phyloP scores from a whole-genome alignment of 1,140 invertebrate genomes.

The Bilobella aurantiaca region DNA sequence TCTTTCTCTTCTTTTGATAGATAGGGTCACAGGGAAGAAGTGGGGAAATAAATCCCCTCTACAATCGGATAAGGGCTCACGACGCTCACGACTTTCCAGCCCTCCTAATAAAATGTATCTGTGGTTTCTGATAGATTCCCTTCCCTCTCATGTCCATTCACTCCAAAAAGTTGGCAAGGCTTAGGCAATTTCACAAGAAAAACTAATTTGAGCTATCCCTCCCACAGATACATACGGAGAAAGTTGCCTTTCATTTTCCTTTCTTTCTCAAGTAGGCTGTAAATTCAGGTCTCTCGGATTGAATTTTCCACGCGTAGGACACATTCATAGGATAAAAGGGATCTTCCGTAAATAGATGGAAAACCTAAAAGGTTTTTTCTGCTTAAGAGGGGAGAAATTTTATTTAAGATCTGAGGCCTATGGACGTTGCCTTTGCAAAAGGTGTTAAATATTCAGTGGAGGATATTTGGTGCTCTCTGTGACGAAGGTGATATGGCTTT shows the following conservation, averaged over 20 bases:
- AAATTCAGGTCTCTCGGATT: no score
- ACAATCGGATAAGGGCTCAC: no score
- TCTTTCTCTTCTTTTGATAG: conserved; percentile 15
- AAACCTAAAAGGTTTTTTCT: background rate
- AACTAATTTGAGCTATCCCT: background rate
- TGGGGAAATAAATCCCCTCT: conserved; percentile 1
- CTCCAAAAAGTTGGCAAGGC: background rate
- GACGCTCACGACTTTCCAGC: no score
- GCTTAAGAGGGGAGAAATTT: no score
- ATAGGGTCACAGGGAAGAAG: conserved; percentile 13
- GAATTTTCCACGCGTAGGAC: no score
- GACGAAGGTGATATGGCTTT: no score
- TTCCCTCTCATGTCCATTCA: background rate
- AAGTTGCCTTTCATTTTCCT: no score
- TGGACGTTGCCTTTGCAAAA: background rate
- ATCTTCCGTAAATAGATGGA: background rate
- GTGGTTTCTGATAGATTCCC: background rate
- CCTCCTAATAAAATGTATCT: conserved; percentile 1
- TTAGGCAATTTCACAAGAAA: background rate
- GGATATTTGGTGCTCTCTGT: no score
- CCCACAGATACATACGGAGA: background rate
- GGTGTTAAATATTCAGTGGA: background rate
- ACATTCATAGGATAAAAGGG: background rate
- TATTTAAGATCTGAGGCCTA: background rate
- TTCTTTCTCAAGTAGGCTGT: no score